Evolutionary conservation across 1,140 invertebrate species (phyloP).

Genomic region (Whitmania pigra): DNA sequence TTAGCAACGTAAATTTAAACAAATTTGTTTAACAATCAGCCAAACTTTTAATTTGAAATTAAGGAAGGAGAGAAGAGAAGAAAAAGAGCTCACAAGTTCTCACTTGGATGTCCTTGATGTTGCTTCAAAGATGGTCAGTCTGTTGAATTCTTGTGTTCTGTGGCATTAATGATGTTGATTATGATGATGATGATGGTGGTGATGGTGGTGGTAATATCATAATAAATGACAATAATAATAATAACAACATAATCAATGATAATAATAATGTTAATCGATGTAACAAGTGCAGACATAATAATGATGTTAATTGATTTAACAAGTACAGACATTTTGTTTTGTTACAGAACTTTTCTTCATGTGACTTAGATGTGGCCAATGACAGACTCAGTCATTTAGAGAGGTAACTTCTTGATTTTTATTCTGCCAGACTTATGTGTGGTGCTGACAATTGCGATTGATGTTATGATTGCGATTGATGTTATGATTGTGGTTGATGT

Average conservation of each 20-base stretch:
- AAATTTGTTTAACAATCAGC: too few relatives aligned
- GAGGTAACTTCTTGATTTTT: too few relatives aligned
- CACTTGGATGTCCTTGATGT: too few relatives aligned
- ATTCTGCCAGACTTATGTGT: too few relatives aligned
- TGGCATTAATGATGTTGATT: not conserved
- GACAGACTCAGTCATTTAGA: not conserved
- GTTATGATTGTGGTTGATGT: not conserved
- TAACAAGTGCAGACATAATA: not conserved
- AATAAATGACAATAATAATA: not conserved
- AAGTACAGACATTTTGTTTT: not conserved
- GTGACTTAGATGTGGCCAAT: not conserved
- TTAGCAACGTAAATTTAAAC: too few relatives aligned
- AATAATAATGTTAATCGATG: not conserved
- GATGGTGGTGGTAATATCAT: not conserved
- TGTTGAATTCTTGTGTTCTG: not conserved
- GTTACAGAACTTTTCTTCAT: not conserved
- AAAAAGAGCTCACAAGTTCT: too few relatives aligned
- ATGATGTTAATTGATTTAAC: not conserved
- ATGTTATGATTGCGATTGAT: not conserved
- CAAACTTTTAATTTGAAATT: too few relatives aligned
- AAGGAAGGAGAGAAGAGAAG: too few relatives aligned
- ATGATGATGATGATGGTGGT: not conserved
- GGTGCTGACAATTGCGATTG: not conserved
- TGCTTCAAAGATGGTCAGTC: too few relatives aligned
- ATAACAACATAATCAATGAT: not conserved